Conservation (phyloP, 2,888 invertebrate species). For the Anorthoa munda region DNA sequence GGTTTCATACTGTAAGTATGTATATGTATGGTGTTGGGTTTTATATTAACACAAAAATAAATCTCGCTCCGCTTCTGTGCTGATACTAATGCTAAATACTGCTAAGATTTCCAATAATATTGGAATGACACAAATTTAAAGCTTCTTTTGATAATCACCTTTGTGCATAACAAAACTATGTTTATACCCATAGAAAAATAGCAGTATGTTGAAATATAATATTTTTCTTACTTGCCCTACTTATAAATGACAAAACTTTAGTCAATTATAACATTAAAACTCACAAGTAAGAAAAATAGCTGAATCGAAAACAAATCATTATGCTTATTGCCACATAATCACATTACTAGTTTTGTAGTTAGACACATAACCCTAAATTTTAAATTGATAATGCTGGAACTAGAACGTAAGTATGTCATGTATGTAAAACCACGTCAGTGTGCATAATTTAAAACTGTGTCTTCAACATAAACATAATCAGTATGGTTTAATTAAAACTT, state of each 20-base stretch:
- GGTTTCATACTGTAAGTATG: constrained; percentile 65
- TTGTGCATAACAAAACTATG: neutral
- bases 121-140: neutral
- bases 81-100: constrained; percentile 18
- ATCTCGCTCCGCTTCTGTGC: constrained; percentile 41
- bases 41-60: constrained; percentile 33
- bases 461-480: constrained; percentile 30
- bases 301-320: neutral
- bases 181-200: neutral
- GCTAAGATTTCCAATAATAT: constrained; percentile 6
- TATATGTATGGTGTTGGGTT: constrained; percentile 42
- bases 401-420: constrained; percentile 29
- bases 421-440: constrained; percentile 27
- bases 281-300: constrained; percentile 7
- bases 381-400: neutral
- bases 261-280: neutral
- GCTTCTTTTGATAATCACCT: neutral
- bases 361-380: neutral
- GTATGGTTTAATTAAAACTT: constrained; percentile 43
- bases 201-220: neutral
- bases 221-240: constrained; percentile 21
- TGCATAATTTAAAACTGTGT: constrained; percentile 31
- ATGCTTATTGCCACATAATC: constrained; percentile 31
- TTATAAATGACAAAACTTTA: constrained; percentile 1
- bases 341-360: constrained; percentile 22